Conservation (phyloP, 2,113 vertebrate species). For the Erpornis zantholeuca region DNA sequence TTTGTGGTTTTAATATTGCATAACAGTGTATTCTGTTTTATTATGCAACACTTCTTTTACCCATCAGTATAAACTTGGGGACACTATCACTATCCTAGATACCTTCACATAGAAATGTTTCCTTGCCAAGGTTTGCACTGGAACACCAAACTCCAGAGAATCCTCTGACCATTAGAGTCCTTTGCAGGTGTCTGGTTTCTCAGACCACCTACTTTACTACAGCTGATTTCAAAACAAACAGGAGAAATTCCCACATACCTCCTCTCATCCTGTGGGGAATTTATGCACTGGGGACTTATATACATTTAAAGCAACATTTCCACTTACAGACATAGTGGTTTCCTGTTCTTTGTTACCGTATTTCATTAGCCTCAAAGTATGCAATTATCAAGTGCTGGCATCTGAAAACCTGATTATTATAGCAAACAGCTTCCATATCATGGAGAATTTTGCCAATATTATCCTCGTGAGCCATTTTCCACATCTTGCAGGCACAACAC, state of each 20-base stretch:
- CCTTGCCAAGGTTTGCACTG: not conserved
- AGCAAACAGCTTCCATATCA: constrained; percentile 9
- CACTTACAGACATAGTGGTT: not conserved
- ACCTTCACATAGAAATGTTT: not conserved
- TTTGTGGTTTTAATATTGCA: not conserved
- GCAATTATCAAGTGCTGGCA: constrained; percentile 21
- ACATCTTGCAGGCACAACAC: not conserved
- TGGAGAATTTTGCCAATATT: not conserved
- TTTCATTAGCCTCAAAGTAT: constrained; percentile 12
- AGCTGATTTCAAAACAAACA: not conserved
- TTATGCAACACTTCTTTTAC: not conserved
- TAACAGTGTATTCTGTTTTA: not conserved
- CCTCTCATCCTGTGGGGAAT: not conserved
- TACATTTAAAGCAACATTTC: not conserved
- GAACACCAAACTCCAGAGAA: not conserved
- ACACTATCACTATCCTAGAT: not conserved
- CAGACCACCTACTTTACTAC: not conserved
- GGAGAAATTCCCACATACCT: not conserved
- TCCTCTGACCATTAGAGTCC: not conserved
- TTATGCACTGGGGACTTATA: not conserved
- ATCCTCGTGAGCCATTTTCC: not conserved
- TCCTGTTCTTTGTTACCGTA: not conserved
- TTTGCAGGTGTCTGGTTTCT: not conserved
- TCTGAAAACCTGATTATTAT: constrained; percentile 1
- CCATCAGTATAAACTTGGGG: not conserved